Evolutionary conservation across 2,113 vertebrate species (phyloP), one percentile per base, ranked within the genome.

Genomic region (Platycercus adscitus): DNA sequence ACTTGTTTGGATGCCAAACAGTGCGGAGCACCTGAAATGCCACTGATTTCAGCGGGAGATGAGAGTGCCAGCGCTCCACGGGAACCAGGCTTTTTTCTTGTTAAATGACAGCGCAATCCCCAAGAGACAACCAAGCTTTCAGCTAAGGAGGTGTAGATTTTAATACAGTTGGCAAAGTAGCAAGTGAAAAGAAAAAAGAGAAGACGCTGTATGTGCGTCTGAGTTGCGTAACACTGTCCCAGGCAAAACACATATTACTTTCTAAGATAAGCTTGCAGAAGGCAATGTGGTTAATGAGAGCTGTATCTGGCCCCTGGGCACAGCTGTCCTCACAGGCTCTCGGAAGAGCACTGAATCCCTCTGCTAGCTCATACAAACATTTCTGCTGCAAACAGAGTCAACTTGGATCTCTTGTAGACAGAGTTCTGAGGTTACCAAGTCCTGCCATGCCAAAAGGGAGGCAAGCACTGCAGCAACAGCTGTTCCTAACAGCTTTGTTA

Each of bases 271-370:
- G 35, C 31, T 41, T 73, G 37, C 49, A 70, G 68, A 84, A 72
- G 52, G 31, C 52, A 64, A 4, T 0, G 3, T 25, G 21, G 35
- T 49, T 80, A 79, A 72, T 7, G 28, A 64, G 63, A 77, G 26
- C 17, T 61, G 0, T 33, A 29, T 33, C 53, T 88, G 72, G n/a
- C 64, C 86, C 10, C 66, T 20, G 50, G 63, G 66, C 69, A 64
- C 77, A 75, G 69, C 44, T 81, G 41, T 56, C 39, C 47, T 31
- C 55, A 55, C 11, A 5, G 55, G 28, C 63, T 50, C 41, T 31
- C 0, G 0, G 31, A 68, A 75, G 78, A 66, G 33, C 47, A 65
- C 29, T 0, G 0, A 61, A 47, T 72, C 24, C 44, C 60, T 80
- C 55, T 78, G 56, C 63, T 65, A 75, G 49, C 76, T 84, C 41